Evolutionary conservation across 2,888 invertebrate genomes (phyloP), one percentile per base, ranked within the genome.

Genomic region (Plemyria rubiginata): DNA sequence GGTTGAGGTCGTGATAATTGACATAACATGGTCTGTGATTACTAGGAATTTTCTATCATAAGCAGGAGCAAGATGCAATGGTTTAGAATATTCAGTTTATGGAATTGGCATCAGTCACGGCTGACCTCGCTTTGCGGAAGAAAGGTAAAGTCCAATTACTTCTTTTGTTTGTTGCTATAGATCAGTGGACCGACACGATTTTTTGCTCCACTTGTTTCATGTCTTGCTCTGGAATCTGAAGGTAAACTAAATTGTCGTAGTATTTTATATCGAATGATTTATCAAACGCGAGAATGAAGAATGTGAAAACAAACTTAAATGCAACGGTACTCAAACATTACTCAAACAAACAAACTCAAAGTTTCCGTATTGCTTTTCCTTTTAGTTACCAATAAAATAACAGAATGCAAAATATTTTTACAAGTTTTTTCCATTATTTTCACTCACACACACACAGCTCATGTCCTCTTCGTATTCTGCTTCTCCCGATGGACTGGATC

Each of bases 41-140:
- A 12, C 36, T 15, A 54, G 12, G 29, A 49, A 43, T 56, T 40
- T 55, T 65, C 55, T 60, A 62, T 62, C 65, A 68, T 57, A 54
- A 61, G 74, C 36, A 59, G 70, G 77, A 38, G 80, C 77, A 67
- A 58, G 52, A 70, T 73, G 71, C 60, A 73, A 67, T 74, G 73
- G 79, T 72, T 65, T 63, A 67, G 70, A 80, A 80, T 82, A 83
- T 80, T 83, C 77, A 72, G 70, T 76, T 74, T 74, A 76, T 82
- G 83, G 87, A 85, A 88, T 91, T 87, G 73, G 80, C 75, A 75
- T 80, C 77, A 82, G 89, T 88, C 89, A 89, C 87, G 88, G 77
- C 73, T 83, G 90, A 87, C 89, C 91, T 90, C 87, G 85, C 72
- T 70, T 84, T 84, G 79, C 88, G 89, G 90, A 91, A 91, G 91